phyloP scores from a whole-genome alignment of 2,797 vertebrate species.

The Silurus aristotelis region DNA sequence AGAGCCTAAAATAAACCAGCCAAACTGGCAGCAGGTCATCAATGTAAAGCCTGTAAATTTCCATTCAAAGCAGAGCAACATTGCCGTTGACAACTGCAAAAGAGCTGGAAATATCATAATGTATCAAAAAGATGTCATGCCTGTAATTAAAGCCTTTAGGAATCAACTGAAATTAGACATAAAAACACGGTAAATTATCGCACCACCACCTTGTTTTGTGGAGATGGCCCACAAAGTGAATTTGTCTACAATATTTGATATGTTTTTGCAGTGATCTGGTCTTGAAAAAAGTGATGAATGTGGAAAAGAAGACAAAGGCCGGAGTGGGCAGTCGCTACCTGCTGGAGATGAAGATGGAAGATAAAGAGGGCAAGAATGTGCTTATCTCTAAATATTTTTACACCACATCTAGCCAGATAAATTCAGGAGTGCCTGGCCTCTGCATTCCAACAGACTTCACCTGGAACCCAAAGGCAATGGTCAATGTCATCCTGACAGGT shows the following conservation, averaged over 20 bases:
- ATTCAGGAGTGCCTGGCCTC: slow-evolving; percentile 58
- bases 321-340: slow-evolving; percentile 76
- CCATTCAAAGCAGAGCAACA: slow-evolving; percentile 73
- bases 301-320: slow-evolving; percentile 78
- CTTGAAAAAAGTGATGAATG: slow-evolving; percentile 72
- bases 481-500: slow-evolving; percentile 82
- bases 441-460: slow-evolving; percentile 78
- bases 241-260: background rate
- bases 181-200: slow-evolving; percentile 26
- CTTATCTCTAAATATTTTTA: slow-evolving; percentile 78
- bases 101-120: slow-evolving; percentile 79
- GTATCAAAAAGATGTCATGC: slow-evolving; percentile 71
- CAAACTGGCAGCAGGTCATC: slow-evolving; percentile 77
- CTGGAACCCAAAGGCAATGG: slow-evolving; percentile 73
- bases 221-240: background rate
- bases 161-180: slow-evolving; percentile 66
- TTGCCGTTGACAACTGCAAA: slow-evolving; percentile 78
- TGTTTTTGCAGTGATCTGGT: slow-evolving; percentile 32
- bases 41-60: slow-evolving; percentile 72
- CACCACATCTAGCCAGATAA: background rate
- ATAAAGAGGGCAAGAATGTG: slow-evolving; percentile 61
- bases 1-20: background rate
- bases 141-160: slow-evolving; percentile 71
- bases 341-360: slow-evolving; percentile 79
- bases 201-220: background rate